Conservation (phyloP, 1,140 invertebrate genomes). For the Drosophila nigrodunni region DNA sequence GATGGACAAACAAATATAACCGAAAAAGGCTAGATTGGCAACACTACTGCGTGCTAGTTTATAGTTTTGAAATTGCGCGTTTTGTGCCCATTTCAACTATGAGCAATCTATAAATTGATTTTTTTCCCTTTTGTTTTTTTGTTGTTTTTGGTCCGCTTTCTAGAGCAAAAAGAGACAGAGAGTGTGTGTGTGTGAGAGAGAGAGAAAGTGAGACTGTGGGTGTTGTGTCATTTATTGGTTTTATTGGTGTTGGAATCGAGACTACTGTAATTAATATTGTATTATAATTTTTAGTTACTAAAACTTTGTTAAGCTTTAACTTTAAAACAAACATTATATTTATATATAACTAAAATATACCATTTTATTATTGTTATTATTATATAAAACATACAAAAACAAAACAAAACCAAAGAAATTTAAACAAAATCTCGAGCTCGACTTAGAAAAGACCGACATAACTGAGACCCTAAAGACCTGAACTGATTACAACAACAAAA, state of each 20-base stretch:
- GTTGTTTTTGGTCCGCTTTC: conserved; percentile 15
- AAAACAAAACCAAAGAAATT: conserved; percentile 19
- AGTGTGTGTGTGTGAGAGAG: neutral
- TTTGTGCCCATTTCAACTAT: neutral
- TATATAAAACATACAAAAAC: conserved; percentile 58
- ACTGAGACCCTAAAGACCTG: conserved; percentile 3
- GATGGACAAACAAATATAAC: no score
- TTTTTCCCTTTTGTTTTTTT: conserved; percentile 8
- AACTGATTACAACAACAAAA: conserved; percentile 12
- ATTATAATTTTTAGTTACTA: conserved; percentile 24
- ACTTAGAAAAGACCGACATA: neutral
- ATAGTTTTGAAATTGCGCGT: no score
- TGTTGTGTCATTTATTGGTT: neutral
- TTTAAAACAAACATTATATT: conserved; percentile 63
- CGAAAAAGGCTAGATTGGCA: no score
- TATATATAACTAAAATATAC: conserved; percentile 80
- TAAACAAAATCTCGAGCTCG: conserved; percentile 37
- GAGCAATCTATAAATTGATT: conserved; percentile 7
- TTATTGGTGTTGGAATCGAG: conserved; percentile 31
- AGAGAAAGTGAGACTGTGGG: neutral
- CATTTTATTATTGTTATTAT: conserved; percentile 81
- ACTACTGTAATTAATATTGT: conserved; percentile 21
- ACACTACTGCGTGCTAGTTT: no score
- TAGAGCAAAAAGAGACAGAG: neutral
- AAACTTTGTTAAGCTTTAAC: conserved; percentile 57